Base-by-base conservation (phyloP, 2,888 invertebrate species). In the Ophion ventricosus region DNA sequence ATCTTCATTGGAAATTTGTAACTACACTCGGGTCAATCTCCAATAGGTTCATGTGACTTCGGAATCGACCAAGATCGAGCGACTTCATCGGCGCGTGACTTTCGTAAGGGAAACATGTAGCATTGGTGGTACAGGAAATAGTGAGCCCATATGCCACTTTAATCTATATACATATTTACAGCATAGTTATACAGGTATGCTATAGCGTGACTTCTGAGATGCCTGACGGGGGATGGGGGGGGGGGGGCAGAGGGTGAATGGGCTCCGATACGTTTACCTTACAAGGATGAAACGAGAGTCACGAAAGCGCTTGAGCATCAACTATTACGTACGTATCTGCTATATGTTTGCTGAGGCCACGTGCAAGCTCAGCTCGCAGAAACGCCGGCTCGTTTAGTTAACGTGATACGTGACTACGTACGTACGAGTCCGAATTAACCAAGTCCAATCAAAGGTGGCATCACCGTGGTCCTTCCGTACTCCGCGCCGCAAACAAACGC, bases 341-440 rank as follows among this genome's bases (percentile, higher is more conserved):
- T 80, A 73, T 54, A 74, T 88, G 82, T 87, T 88, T 87, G 86
- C 82, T 69, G 77, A 85, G 80, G 85, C 82, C 84, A 86, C 86
- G 86, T 88, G 88, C 87, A 85, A 85, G 82, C 87, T 88, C 88
- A 87, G 87, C 84, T 83, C 80, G 26, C 78, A 85, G 67, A 81
- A 76, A 70, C 75, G 73, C 59, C 49, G 73, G 83, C 86, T 84
- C 86, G 89, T 87, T 88, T 90, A 89, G 86, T 90, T 90, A 90
- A 84, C 84, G 85, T 85, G 87, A 82, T 87, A 88, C 89, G 90
- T 89, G 91, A 90, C 89, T 89, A 81, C 89, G 88, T 89, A 88
- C 87, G 84, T 89, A 89, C 89, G 88, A 89, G 89, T 91, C 87
- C 87, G 90, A 90, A 92, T 92, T 92, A 92, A 91, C 88, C 87